Evolutionary conservation across 2,888 invertebrate genomes (phyloP), one percentile per base, ranked within the genome.

Genomic region (Cremastinae sp.): DNA sequence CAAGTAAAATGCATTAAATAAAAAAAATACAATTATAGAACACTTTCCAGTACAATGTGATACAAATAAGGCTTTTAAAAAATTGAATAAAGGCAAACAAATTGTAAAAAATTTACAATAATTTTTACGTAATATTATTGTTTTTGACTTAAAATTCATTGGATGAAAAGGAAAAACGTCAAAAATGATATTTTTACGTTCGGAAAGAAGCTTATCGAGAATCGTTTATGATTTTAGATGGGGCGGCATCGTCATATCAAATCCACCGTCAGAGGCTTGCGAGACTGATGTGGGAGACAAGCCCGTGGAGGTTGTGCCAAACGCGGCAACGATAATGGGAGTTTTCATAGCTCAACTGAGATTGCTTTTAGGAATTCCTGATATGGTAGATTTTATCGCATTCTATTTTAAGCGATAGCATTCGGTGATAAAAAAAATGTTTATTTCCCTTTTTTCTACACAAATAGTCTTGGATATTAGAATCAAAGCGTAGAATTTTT

Each of bases 211-310:
- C 5, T 28, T 3, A 28, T 28, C 5, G 5, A 28, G 5, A 28
- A 3, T 28, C 5, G 5, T 10, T 9, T 34, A 22, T 20, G 20
- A 0, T 71, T 75, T 8, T 45, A 89, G 96, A 74, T 98, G 98
- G 98, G 98, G 98, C 47, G 97, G 96, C 0, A 94, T 98, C 74
- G 92, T 95, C 59, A 92, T 98, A 43, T 91, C 93, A 72, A 96
- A 94, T 89, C 94, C 96, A 5, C 91, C 93, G 0, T 82, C 87
- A 10, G 90, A 89, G 0, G 91, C 92, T 16, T 95, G 95, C 81
- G 82, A 90, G 58, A 84, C 85, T 0, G 88, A 90, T 51, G 84
- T 89, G 47, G 85, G 88, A 9, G 79, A 86, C n/a, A 83, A 86
- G 68, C 82, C 87, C 1, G 84, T 90, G 56, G 83, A 86, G 38